Evolutionary conservation across 2,113 vertebrate species (phyloP).

Genomic region (Salvelinus alpinus): DNA sequence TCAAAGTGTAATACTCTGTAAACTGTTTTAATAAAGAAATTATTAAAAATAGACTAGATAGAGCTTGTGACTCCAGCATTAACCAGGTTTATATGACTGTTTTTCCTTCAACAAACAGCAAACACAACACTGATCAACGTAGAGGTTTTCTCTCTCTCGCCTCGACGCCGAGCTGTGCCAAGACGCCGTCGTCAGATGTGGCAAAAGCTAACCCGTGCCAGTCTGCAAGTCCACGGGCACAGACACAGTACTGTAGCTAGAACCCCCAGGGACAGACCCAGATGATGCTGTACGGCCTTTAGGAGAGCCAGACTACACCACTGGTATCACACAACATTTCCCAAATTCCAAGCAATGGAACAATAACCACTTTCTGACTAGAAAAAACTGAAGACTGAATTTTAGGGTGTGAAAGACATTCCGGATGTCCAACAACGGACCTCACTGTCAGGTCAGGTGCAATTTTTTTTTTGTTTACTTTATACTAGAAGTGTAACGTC

Average conservation of each 20-base stretch:
- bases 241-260: not conserved
- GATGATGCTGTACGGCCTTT: not conserved
- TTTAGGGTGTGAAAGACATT: too few relatives aligned
- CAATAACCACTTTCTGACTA: too few relatives aligned
- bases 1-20: not conserved
- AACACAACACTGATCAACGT: not conserved
- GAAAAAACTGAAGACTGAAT: not conserved
- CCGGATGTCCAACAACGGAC: not conserved
- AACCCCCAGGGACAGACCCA: not conserved
- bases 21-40: too few relatives aligned
- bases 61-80: too few relatives aligned
- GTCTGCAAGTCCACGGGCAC: not conserved
- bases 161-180: not conserved
- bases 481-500: not conserved
- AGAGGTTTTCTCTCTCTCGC: not conserved
- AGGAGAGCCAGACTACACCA: too few relatives aligned
- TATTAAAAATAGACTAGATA: too few relatives aligned
- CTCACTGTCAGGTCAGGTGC: not conserved
- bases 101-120: too few relatives aligned
- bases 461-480: not conserved
- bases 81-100: too few relatives aligned
- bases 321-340: too few relatives aligned
- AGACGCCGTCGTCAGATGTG: not conserved
- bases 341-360: too few relatives aligned
- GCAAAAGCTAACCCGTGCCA: not conserved